Conservation (phyloP, 2,888 invertebrate genomes). For the Drosophila colorata region DNA sequence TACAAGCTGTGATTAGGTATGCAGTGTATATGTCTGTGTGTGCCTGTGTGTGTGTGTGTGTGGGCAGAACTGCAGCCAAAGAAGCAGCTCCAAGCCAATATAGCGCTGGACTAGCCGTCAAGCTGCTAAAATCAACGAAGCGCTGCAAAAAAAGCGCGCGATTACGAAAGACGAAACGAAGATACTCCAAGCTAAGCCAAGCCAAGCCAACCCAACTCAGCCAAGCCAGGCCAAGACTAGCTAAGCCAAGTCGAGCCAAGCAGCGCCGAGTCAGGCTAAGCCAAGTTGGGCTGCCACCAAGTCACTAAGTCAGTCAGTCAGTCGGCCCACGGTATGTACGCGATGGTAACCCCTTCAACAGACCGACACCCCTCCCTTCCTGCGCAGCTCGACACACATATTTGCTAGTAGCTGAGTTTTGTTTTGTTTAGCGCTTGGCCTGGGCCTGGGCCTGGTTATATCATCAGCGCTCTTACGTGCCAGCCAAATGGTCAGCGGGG, state of each 20-base stretch:
- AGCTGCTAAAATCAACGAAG: constrained; percentile 78
- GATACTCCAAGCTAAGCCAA: constrained; percentile 63
- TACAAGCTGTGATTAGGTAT: constrained; percentile 65
- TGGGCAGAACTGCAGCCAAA: constrained; percentile 72
- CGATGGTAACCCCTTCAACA: constrained; percentile 1
- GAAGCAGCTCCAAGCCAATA: constrained; percentile 70
- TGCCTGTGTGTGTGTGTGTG: constrained; percentile 47
- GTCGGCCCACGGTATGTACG: constrained; percentile 66
- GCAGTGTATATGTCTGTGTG: too few species aligned
- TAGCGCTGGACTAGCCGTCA: constrained; percentile 68
- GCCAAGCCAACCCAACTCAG: constrained; percentile 41
- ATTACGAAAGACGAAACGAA: constrained; percentile 72
- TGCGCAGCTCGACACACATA: constrained; percentile 59
- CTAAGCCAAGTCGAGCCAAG: constrained; percentile 39
- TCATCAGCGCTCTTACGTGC: constrained; percentile 77
- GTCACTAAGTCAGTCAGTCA: constrained; percentile 70
- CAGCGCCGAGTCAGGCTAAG: constrained; percentile 42
- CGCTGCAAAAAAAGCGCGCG: constrained; percentile 75
- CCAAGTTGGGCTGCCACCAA: constrained; percentile 57
- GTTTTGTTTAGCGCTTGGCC: constrained; percentile 71
- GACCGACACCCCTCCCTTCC: background rate
- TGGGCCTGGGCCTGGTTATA: constrained; percentile 74
- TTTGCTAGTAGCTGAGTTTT: constrained; percentile 76
- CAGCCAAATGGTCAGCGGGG: constrained; percentile 77
- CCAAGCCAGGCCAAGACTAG: constrained; percentile 25